These are phyloP conservation scores for Melanchra persicariae DNA, from an alignment of 2,888 invertebrate genomes.

Conservation along the genomic window DNA sequence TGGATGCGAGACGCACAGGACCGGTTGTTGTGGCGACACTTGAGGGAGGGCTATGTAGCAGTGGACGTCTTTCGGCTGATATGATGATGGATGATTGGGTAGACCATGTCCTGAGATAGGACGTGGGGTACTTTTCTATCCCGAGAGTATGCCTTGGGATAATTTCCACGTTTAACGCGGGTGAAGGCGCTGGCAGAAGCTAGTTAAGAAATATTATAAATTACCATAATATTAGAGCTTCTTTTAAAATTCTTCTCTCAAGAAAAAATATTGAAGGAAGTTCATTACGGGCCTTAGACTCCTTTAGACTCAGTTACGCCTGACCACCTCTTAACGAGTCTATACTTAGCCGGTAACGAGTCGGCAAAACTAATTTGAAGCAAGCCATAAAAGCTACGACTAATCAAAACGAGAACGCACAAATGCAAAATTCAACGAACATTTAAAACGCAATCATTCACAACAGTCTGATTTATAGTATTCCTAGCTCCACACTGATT, in stretches of 20 bases:
- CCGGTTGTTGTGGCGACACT: too few relatives aligned
- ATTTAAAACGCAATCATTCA: slow-evolving; percentile 42
- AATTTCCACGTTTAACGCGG: neutral
- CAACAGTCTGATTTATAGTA: slow-evolving; percentile 50
- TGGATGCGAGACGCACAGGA: too few relatives aligned
- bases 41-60: too few relatives aligned
- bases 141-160: too few relatives aligned
- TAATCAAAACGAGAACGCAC: slow-evolving; percentile 53
- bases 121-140: too few relatives aligned
- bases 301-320: neutral
- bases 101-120: too few relatives aligned
- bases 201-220: neutral
- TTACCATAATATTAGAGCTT: neutral
- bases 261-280: neutral
- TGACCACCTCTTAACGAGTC: slow-evolving; percentile 7
- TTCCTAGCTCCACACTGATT: slow-evolving; percentile 40
- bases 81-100: too few relatives aligned
- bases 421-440: slow-evolving; percentile 51
- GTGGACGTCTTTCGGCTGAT: too few relatives aligned
- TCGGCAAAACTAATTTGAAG: slow-evolving; percentile 48
- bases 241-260: neutral
- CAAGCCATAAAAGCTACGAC: slow-evolving; percentile 53
- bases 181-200: neutral
- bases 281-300: slow-evolving; percentile 2
- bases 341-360: slow-evolving; percentile 8